Conservation (phyloP, 2,888 invertebrate genomes). For the Ophion costatus region DNA sequence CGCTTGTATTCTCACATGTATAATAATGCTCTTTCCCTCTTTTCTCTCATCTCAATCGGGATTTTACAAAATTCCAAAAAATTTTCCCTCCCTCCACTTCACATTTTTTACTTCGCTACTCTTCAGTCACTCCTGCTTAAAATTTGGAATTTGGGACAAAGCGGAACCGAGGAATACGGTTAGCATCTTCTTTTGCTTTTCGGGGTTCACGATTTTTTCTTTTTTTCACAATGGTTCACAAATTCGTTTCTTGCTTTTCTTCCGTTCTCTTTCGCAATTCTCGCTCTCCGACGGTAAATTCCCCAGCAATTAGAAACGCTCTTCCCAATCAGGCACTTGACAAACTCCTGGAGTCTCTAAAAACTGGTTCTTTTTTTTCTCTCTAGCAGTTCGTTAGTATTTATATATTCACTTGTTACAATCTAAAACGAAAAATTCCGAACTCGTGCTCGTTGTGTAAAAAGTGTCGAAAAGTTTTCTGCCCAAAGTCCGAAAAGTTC, state of each 20-base stretch:
- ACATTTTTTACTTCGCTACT: neutral
- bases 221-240: neutral
- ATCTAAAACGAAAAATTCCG: constrained; percentile 65
- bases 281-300: constrained; percentile 30
- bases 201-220: neutral
- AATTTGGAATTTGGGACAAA: neutral
- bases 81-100: neutral
- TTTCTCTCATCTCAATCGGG: neutral
- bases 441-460: constrained; percentile 71
- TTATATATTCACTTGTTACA: constrained; percentile 42
- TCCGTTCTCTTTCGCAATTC: neutral
- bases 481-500: too few species aligned
- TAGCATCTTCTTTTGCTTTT: neutral
- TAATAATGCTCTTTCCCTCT: neutral
- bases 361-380: constrained; percentile 26
- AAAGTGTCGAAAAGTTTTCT: constrained; percentile 73
- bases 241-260: neutral
- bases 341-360: constrained; percentile 62
- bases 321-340: constrained; percentile 74
- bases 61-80: neutral
- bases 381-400: constrained; percentile 17
- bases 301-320: constrained; percentile 44
- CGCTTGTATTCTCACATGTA: constrained; percentile 28
- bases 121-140: neutral
- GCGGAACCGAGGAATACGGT: neutral